Percentiles rank a stretch among this genome's conserved stretches.
Evolutionary conservation across 1,140 invertebrate species (phyloP).

Genomic region (Sycobia sp.): DNA sequence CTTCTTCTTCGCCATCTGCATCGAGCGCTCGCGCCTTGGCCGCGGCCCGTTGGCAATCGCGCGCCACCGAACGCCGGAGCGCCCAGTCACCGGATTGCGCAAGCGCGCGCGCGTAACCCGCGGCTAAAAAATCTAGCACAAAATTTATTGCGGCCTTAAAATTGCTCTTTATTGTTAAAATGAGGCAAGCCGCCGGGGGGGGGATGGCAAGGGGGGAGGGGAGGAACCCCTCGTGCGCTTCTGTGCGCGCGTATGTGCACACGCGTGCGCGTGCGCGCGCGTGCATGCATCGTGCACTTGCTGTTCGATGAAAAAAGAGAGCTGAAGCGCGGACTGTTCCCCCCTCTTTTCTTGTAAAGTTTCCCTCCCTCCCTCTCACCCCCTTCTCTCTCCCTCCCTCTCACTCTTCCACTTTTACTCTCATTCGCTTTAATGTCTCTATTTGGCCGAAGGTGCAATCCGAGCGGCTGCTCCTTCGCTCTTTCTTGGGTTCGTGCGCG

Average conservation of each 20-base stretch:
- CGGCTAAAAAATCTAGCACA: constrained; percentile 24
- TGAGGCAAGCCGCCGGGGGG: constrained; percentile 11
- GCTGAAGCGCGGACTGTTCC: neutral
- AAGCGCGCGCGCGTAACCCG: constrained; percentile 7
- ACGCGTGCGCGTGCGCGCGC: neutral
- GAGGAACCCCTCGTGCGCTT: too few species aligned
- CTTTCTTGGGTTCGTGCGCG: neutral
- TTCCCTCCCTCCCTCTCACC: too few species aligned
- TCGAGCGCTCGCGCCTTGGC: too few species aligned
- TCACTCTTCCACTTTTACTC: too few species aligned
- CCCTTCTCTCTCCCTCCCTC: too few species aligned
- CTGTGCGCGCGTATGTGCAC: neutral
- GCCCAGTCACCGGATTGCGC: neutral
- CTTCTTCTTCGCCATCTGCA: too few species aligned
- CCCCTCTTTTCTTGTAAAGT: constrained; percentile 4
- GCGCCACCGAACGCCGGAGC: neutral
- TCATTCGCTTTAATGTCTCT: constrained; percentile 27
- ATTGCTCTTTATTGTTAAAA: constrained; percentile 31
- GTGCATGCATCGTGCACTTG: too few species aligned
- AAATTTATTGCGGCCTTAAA: constrained; percentile 29
- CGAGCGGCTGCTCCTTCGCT: neutral
- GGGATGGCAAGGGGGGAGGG: too few species aligned
- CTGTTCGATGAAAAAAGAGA: too few species aligned
- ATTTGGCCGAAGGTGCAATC: constrained; percentile 9
- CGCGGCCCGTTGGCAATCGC: neutral